Evolutionary conservation across 2,888 invertebrate genomes (phyloP), one percentile per base, ranked within the genome.

Genomic region (Meiosimyza decipiens): DNA sequence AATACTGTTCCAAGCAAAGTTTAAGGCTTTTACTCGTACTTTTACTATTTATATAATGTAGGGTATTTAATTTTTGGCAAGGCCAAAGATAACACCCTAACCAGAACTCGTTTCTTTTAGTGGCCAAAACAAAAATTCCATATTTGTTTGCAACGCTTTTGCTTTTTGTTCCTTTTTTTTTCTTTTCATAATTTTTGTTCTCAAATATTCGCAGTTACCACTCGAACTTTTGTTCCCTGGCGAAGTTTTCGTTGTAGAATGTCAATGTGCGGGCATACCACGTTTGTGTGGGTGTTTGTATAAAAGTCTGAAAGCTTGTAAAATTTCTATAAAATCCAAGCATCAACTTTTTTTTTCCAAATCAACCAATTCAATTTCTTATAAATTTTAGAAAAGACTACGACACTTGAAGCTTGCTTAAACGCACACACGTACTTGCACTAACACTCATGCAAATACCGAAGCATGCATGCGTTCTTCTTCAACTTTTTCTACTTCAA

Each of bases 321-420:
- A 51, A 51, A 33, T 64, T 28, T 64, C 64, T 50, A 40, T 40
- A 9, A 64, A 63, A 18, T 51, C 28, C 64, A 15, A 22, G 51
- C 51, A 51, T n/a, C 64, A 28, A 64, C 51, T 50, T 51, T 64
- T 40, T 40, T 40, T 40, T 40, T 50, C 51, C 22, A 51, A 51
- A 64, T 64, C 64, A 51, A 64, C 28, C 51, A 64, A 64, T 64
- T 64, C 51, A 64, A 64, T 64, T 64, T 51, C 51, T 22, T 64
- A 64, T 64, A 51, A 64, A 64, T 51, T 51, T 64, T 18, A 40
- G 28, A 22, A 57, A n/a, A 49, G 47, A 63, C 63, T 40, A n/a
- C 49, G 49, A 49, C 49, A 62, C 63, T 47, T 47, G 9, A n/a
- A 40, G 47, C 13, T 18, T 63, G 6, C 4, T 5, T 7, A 40